Base-by-base conservation (phyloP, 2,888 invertebrate genomes). In the Azorinus chamasolen region DNA sequence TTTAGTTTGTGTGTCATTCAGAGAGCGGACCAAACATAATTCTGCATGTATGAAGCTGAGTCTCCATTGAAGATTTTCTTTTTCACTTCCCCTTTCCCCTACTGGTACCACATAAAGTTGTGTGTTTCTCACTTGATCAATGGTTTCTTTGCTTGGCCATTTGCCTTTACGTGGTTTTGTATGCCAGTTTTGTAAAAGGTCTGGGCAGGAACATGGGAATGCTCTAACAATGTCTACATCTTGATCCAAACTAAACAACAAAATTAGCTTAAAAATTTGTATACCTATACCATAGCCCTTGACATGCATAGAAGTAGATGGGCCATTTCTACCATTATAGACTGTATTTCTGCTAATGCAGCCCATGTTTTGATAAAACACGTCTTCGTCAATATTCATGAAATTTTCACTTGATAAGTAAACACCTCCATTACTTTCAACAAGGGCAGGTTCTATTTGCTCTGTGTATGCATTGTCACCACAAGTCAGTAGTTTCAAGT, bases 71-170 rank as follows among this genome's bases (percentile, higher is more conserved):
- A n/a, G n/a, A n/a, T n/a, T n/a, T 41, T 24, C 71, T 22, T 27
- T 1, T 0, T 18, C 20, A 10, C 27, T 22, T 8, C 63, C 50
- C 16, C n/a, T 41, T 16, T 25, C 10, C 8, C 70, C 70, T 18
- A 57, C 63, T 14, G 70, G 62, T 8, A 70, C 70, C 14, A 63
- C n/a, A n/a, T n/a, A n/a, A n/a, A n/a, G n/a, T n/a, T n/a, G n/a
- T n/a, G n/a, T n/a, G n/a, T n/a, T n/a, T n/a, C n/a, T n/a, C n/a
- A n/a, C n/a, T n/a, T n/a, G n/a, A n/a, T n/a, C n/a, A n/a, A n/a
- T n/a, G n/a, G n/a, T n/a, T n/a, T n/a, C n/a, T n/a, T n/a, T n/a
- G n/a, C n/a, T n/a, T n/a, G n/a, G n/a, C n/a, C n/a, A 55, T 37
- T 57, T 18, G 4, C 22, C 45, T 12, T 46, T 41, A 16, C 41